phyloP scores from a whole-genome alignment of 2,797 vertebrate genomes.

The Eremophila alpestris region DNA sequence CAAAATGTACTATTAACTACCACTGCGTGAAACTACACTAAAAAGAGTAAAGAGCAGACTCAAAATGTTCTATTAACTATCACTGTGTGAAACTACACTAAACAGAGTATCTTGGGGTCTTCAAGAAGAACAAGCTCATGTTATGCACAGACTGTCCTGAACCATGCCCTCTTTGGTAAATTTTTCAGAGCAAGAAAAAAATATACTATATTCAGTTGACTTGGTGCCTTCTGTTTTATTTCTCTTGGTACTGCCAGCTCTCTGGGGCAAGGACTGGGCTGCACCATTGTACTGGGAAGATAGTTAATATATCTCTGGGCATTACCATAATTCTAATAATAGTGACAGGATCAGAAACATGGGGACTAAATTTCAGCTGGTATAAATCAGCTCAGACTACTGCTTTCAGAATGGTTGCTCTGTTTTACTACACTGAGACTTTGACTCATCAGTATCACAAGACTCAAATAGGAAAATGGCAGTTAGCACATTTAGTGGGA shows the following conservation, averaged over 20 bases:
- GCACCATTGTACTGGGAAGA: constrained; percentile 4
- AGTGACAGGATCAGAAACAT: constrained; percentile 8
- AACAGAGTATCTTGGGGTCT: not conserved
- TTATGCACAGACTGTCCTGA: not conserved
- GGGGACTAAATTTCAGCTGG: constrained; percentile 41
- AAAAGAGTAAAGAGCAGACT: not conserved
- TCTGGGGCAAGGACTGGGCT: not conserved
- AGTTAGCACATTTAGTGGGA: constrained; percentile 31
- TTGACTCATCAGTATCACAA: constrained; percentile 59
- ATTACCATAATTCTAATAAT: constrained; percentile 4
- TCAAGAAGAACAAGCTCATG: not conserved
- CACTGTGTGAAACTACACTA: not conserved
- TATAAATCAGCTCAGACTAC: constrained; percentile 34
- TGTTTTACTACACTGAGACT: constrained; percentile 35
- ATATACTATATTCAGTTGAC: not conserved
- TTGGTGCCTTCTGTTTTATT: not conserved
- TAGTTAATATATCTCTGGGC: not conserved
- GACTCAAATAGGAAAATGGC: constrained; percentile 30
- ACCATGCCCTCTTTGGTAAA: not conserved
- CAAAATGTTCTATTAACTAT: not conserved
- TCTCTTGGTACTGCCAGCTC: not conserved
- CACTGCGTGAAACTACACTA: no score
- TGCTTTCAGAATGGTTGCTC: constrained; percentile 34
- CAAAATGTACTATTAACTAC: no score
- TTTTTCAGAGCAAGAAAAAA: not conserved